Evolutionary conservation across 2,113 vertebrate genomes (phyloP).

Genomic region (Cettia cetti): DNA sequence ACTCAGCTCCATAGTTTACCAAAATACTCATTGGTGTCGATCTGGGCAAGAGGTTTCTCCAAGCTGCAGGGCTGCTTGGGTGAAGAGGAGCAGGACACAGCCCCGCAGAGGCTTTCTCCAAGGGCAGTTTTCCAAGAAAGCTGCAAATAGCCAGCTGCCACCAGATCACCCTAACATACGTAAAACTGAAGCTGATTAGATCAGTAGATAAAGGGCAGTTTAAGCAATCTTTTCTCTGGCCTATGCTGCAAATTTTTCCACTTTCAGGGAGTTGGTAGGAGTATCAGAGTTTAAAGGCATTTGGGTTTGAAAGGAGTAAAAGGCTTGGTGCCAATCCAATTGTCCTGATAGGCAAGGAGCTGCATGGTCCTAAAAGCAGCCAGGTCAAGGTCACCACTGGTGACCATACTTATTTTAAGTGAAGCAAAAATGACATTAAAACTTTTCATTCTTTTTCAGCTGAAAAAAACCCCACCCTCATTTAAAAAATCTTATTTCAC

Average conservation of each 20-base stretch:
- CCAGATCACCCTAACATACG: background rate
- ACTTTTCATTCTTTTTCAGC: background rate
- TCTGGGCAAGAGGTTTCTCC: background rate
- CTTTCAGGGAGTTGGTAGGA: background rate
- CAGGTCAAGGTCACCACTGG: background rate
- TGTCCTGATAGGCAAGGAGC: background rate
- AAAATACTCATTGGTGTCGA: background rate
- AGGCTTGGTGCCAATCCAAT: background rate
- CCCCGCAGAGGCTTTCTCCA: background rate
- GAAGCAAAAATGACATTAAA: background rate
- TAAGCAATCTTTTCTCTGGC: background rate
- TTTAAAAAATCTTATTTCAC: background rate
- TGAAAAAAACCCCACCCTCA: background rate
- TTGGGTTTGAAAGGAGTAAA: background rate
- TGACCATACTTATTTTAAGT: background rate
- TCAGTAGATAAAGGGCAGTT: background rate
- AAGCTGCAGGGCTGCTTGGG: background rate
- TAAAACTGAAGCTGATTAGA: background rate
- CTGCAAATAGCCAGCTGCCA: background rate
- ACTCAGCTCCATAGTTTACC: background rate
- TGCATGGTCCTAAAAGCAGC: background rate
- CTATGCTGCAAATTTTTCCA: background rate
- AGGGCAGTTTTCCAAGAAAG: background rate
- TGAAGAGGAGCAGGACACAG: background rate
- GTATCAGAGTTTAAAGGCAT: background rate